Conservation (phyloP, 2,797 vertebrate genomes). For the Semotilus atromaculatus region DNA sequence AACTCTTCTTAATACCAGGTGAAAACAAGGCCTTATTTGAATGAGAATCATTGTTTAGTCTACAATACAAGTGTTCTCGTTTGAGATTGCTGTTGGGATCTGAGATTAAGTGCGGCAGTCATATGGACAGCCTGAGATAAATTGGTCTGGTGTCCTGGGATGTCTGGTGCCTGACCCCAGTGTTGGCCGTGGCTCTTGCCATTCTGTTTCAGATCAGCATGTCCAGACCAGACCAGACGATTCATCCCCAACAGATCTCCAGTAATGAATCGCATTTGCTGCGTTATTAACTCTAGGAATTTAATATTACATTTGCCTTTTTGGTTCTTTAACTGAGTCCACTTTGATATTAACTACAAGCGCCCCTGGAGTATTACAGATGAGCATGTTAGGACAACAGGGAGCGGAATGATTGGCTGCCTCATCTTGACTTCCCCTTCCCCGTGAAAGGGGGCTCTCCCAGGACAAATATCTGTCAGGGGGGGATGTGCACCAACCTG, state of each 20-base stretch:
- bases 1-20: background rate
- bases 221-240: constrained; percentile 15
- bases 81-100: background rate
- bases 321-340: background rate
- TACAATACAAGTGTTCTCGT: background rate
- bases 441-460: constrained; percentile 5
- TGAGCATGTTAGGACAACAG: constrained; percentile 60
- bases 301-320: constrained; percentile 35
- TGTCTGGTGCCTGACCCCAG: constrained; percentile 4
- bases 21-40: background rate
- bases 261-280: constrained; percentile 33
- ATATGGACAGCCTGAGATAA: background rate
- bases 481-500: constrained; percentile 76
- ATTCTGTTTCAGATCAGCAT: constrained; percentile 2
- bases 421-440: constrained; percentile 6
- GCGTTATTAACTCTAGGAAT: constrained; percentile 39
- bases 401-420: constrained; percentile 41
- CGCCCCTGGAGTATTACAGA: constrained; percentile 18
- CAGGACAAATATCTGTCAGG: constrained; percentile 30
- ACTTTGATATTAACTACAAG: constrained; percentile 22
- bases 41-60: background rate
- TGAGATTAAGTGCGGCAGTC: background rate
- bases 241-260: constrained; percentile 16
- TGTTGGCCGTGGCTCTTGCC: background rate
- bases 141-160: background rate